phyloP scores from a whole-genome alignment of 92 coral and sea anemone species.

The Muricea muricata region DNA sequence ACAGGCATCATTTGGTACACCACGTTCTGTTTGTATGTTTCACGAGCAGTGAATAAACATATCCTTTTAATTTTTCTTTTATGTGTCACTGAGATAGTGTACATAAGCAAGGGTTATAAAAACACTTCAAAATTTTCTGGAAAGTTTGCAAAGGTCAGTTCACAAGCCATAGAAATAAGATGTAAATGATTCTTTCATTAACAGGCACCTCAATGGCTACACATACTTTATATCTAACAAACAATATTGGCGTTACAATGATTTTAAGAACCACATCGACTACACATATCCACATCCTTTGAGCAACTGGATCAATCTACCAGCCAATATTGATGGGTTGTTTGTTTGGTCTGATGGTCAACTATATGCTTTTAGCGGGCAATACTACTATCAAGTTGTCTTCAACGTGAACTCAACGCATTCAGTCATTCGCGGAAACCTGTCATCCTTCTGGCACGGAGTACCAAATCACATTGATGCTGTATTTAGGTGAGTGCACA shows the following conservation, averaged over 20 bases:
- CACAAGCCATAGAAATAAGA: too few relatives aligned
- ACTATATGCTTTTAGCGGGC: slow-evolving; percentile 66
- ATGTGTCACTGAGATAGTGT: too few relatives aligned
- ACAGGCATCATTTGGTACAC: too few relatives aligned
- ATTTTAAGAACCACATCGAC: slow-evolving; percentile 64
- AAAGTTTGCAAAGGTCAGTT: too few relatives aligned
- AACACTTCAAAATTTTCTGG: too few relatives aligned
- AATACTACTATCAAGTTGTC: slow-evolving; percentile 59
- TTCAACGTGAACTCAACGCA: background rate
- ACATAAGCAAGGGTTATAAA: too few relatives aligned
- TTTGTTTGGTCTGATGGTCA: slow-evolving; percentile 76
- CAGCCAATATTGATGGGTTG: slow-evolving; percentile 62
- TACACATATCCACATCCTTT: slow-evolving; percentile 73
- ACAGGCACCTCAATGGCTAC: slow-evolving; percentile 66
- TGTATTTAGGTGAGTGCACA: slow-evolving; percentile 73
- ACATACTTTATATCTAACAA: slow-evolving; percentile 73
- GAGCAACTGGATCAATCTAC: slow-evolving; percentile 58
- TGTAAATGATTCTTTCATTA: background rate
- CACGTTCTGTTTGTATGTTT: too few relatives aligned
- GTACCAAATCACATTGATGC: slow-evolving; percentile 74
- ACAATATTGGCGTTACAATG: slow-evolving; percentile 82
- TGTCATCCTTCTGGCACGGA: slow-evolving; percentile 49
- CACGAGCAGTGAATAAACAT: too few relatives aligned
- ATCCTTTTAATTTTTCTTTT: too few relatives aligned
- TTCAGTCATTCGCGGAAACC: slow-evolving; percentile 12